phyloP scores from a whole-genome alignment of 2,797 vertebrate species.

The Rhinatrema bivittatum region DNA sequence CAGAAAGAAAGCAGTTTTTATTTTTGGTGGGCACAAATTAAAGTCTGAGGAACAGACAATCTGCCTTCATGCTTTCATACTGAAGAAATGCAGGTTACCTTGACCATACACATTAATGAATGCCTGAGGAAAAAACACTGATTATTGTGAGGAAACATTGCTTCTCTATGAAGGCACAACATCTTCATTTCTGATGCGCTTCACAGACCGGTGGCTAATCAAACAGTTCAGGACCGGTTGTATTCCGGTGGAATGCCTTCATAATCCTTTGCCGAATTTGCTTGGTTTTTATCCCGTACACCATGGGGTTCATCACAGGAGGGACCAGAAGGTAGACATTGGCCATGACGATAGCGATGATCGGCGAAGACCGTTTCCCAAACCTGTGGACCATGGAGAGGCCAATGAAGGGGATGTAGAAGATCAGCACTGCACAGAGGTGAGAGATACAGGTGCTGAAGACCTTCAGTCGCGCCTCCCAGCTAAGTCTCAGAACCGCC shows the following conservation, averaged over 20 bases:
- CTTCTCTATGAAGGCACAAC: too few species aligned
- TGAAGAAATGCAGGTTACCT: too few species aligned
- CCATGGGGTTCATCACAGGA: conserved; percentile 34
- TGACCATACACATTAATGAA: too few species aligned
- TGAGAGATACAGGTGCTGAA: conserved; percentile 40
- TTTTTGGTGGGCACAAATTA: too few species aligned
- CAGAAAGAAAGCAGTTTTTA: too few species aligned
- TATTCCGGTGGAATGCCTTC: conserved; percentile 4
- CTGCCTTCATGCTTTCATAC: too few species aligned
- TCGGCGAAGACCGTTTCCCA: conserved; percentile 9
- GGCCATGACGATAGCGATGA: conserved; percentile 31
- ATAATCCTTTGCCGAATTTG: conserved; percentile 17
- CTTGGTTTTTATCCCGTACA: conserved; percentile 38
- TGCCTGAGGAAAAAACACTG: too few species aligned
- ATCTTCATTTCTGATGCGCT: too few species aligned
- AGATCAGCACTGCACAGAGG: conserved; percentile 37
- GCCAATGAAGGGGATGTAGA: conserved; percentile 35
- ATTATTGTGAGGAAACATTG: too few species aligned
- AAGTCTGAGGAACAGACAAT: too few species aligned
- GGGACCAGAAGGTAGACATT: conserved; percentile 35
- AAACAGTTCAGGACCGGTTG: too few species aligned
- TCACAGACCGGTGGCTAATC: too few species aligned
- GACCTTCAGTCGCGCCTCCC: conserved; percentile 28
- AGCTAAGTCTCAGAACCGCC: conserved; percentile 31
- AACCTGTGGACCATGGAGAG: conserved; percentile 41